Evolutionary conservation across 2,888 invertebrate species (phyloP).

Genomic region (Bembecia ichneumoniformis): DNA sequence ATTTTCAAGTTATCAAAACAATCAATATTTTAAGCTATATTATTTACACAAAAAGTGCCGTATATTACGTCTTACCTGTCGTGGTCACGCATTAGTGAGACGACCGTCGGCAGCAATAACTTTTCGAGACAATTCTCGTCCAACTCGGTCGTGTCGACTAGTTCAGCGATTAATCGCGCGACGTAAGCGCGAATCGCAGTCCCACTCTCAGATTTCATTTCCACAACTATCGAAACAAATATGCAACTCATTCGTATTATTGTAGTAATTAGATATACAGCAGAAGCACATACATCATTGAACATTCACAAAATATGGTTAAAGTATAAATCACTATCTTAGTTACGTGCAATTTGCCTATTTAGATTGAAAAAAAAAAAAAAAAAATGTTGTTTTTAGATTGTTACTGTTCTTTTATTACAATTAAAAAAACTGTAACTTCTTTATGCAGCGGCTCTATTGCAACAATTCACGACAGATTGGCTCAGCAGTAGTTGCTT

Average conservation of each 20-base stretch:
- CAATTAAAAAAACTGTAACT: no score
- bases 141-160: slow-evolving; percentile 34
- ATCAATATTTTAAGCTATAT: not conserved
- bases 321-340: no score
- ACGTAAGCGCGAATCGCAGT: slow-evolving; percentile 40
- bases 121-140: slow-evolving; percentile 38
- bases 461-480: no score
- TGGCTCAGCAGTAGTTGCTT: no score
- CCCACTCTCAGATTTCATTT: slow-evolving; percentile 24
- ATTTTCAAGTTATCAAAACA: not conserved
- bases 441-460: no score
- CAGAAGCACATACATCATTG: not conserved
- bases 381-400: no score
- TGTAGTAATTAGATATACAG: slow-evolving; percentile 44
- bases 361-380: no score
- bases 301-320: no score
- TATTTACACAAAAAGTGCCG: not conserved
- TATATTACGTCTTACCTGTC: slow-evolving; percentile 34
- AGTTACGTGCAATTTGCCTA: no score
- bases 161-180: slow-evolving; percentile 35
- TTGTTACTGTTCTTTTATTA: no score
- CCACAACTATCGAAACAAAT: no score
- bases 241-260: slow-evolving; percentile 47
- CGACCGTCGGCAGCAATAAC: slow-evolving; percentile 45
- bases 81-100: slow-evolving; percentile 45